Evolutionary conservation across 2,113 vertebrate genomes (phyloP), one percentile per base, ranked within the genome.

Genomic region (Brachypodius melanocephalos): DNA sequence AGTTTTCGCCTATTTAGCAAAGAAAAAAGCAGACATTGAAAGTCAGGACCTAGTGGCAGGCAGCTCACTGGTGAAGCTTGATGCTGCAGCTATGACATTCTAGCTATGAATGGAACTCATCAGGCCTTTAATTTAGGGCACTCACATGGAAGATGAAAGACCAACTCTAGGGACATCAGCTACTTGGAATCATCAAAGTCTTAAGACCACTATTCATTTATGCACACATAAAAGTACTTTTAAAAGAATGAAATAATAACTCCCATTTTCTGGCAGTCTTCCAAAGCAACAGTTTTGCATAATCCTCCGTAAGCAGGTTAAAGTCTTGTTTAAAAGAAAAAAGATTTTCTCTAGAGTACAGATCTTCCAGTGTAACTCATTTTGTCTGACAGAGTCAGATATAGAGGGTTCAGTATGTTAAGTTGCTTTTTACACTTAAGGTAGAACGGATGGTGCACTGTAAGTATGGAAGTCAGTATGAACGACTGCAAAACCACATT

Each of bases 131-230:
- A 75, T 82, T 85, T 52, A 93, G 49, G 67, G 28, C 58, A 73
- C 62, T 92, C 40, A 34, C 0, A 0, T n/a, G 21, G 25, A 79
- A 92, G 36, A 90, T 36, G 36, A 76, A 92, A 88, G 68, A 73
- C 17, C 57, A 85, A 18, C 32, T 88, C 49, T 82, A 45, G 48
- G 52, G 36, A 48, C 36, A 58, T 65, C 31, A 45, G 15, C 83
- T 61, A 84, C 49, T 61, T 29, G 3, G 26, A 93, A 90, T 46
- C 40, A 88, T 49, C 34, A 36, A 85, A 81, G 63, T 57, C 26
- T 88, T 68, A 25, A 66, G n/a, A 68, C 28, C 45, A 61, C 42
- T 51, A 62, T 75, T 92, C 25, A 72, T 79, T 82, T 92, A 93
- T 43, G 85, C 69, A 88, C 14, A 72, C 2, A 43, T 40, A 82